Evolutionary conservation across 2,797 vertebrate species (phyloP).

Genomic region (Microctenopoma lineatum): DNA sequence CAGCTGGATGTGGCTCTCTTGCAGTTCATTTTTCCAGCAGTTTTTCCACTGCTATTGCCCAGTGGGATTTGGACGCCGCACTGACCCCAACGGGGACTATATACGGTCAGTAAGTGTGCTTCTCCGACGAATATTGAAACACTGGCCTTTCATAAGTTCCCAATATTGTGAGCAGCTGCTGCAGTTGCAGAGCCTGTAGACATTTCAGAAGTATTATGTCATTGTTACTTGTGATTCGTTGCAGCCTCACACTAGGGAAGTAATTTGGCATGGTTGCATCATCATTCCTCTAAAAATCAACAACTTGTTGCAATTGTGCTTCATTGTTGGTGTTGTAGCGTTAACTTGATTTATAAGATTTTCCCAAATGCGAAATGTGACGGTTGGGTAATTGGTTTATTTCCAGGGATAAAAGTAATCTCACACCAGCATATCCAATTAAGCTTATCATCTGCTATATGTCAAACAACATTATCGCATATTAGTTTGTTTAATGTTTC

Average conservation of each 20-base stretch:
- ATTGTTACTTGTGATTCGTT: slow-evolving; percentile 14
- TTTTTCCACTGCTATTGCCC: slow-evolving; percentile 98
- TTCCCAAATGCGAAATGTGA: slow-evolving; percentile 1
- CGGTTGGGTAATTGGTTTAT: slow-evolving; percentile 1
- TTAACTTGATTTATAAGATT: not conserved
- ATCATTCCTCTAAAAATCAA: not conserved
- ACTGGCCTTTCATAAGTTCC: not conserved
- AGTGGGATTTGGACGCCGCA: slow-evolving; percentile 92
- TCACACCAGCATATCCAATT: not conserved
- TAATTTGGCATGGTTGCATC: not conserved
- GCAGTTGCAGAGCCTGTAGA: not conserved
- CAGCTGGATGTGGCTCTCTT: slow-evolving; percentile 99
- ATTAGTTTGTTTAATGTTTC: not conserved
- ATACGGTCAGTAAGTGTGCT: slow-evolving; percentile 85
- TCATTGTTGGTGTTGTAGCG: not conserved
- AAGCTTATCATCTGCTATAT: not conserved
- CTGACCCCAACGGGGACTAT: slow-evolving; percentile 94
- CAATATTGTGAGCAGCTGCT: not conserved
- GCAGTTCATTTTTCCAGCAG: slow-evolving; percentile 96
- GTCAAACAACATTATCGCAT: not conserved
- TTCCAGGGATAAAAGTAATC: not conserved
- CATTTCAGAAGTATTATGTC: slow-evolving; percentile 5
- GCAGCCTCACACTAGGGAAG: not conserved
- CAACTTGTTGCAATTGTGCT: not conserved
- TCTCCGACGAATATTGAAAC: not conserved